Evolutionary conservation across 2,888 invertebrate genomes (phyloP), one percentile per base, ranked within the genome.

Genomic region (Polylopha cassiicola): DNA sequence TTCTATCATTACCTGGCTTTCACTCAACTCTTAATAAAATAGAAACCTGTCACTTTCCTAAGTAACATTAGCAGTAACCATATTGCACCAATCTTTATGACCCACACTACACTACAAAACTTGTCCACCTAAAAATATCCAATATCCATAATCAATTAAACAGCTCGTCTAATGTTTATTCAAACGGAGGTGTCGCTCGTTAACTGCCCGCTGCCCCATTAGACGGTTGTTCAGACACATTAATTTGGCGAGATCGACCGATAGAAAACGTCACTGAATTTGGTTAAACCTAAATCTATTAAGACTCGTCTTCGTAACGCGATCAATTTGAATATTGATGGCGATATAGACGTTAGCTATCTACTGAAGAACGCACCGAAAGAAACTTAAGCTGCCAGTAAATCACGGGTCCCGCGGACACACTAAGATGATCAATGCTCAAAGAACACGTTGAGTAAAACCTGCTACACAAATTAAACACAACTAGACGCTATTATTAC

Each of bases 371-470:
- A 61, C 50, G 57, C 69, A 66, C 69, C 68, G 74, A 73, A 75
- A 73, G n/a, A n/a, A n/a, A n/a, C n/a, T n/a, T n/a, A n/a, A n/a
- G n/a, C n/a, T 80, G 76, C 70, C 82, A 73, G 75, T 82, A 82
- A 77, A 80, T 82, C 78, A 84, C 77, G 29, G 62, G 64, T 67
- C 74, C 76, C 70, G 73, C 72, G 65, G 53, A n/a, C n/a, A n/a
- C n/a, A n/a, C n/a, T n/a, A n/a, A n/a, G n/a, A n/a, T n/a, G n/a
- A n/a, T n/a, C n/a, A n/a, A n/a, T n/a, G n/a, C n/a, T n/a, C n/a
- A n/a, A n/a, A n/a, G n/a, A n/a, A n/a, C n/a, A n/a, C n/a, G n/a
- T n/a, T n/a, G n/a, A n/a, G n/a, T n/a, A n/a, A n/a, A n/a, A n/a
- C n/a, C n/a, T n/a, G n/a, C n/a, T n/a, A n/a, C n/a, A n/a, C n/a